Evolutionary conservation across 2,888 invertebrate genomes (phyloP), one percentile per base, ranked within the genome.

Genomic region (Ichneumon xanthorius): DNA sequence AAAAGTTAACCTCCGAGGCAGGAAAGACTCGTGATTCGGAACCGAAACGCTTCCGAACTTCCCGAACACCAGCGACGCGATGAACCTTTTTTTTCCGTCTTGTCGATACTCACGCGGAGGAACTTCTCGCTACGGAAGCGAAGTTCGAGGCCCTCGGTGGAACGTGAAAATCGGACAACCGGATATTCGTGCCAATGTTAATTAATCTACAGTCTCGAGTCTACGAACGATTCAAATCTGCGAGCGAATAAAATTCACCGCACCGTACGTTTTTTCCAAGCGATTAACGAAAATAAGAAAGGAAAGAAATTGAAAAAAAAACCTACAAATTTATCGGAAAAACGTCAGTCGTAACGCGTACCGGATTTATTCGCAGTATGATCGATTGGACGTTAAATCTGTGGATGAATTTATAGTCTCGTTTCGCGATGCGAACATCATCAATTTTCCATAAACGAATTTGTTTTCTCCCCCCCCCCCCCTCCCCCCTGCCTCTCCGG

Each of bases 361-460:
- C n/a, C 50, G 50, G 53, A 50, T 58, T 73, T 73, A 22, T 22
- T 45, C 40, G 40, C 40, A 9, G 61, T 33, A 63, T 75, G 75
- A 75, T 75, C 63, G 75, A 75, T 63, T 14, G 75, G n/a, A 55
- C 37, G 26, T 33, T 33, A 58, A 72, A 33, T 7, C n/a, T 14
- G 67, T 75, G 75, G 67, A 75, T 40, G 75, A 81, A 81, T 55
- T 72, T 53, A 45, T 61, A 33, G 37, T 30, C 45, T 37, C n/a
- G 75, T 33, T 48, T 67, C 67, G 67, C 37, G 70, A 45, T 33
- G 33, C 70, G 72, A 72, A 50, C 65, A 67, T 84, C 80, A 73
- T 84, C 75, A 72, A 85, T 82, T 72, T 72, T 72, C 78, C 73
- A 45, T 50, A 50, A 63, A 70, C 40, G 48, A 79, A 82, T 81